Evolutionary conservation across 2,797 vertebrate species (phyloP), one percentile per base, ranked within the genome.

Genomic region (Brachyalestes nurse): DNA sequence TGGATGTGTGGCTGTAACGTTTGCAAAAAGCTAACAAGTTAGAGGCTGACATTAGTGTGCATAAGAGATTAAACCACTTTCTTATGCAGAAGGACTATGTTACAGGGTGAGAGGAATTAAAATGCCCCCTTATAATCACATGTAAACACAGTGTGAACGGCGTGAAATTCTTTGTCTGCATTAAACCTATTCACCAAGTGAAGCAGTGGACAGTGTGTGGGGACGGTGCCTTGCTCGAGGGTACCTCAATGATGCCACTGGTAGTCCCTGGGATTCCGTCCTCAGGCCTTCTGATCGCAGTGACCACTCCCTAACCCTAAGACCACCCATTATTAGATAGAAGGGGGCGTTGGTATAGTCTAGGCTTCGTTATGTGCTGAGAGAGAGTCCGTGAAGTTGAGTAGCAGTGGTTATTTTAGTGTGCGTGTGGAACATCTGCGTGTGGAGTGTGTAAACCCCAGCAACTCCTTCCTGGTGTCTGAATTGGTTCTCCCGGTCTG

Each of bases 51-150:
- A 79, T 78, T 57, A 17, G 14, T 78, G 81, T 69, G 62, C 21
- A 81, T 70, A 58, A 80, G 75, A 82, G 86, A 58, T 73, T 45
- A 65, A 75, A 78, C 84, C 86, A 87, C 73, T 81, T 45, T 53
- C 12, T 81, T 5, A n/a, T 62, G 2, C 10, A 34, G 73, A 78
- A 82, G 55, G 86, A 72, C 9, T 28, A 17, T 21, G 21, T 49
- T 42, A 74, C 28, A 2, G 19, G 72, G 58, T 67, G 5, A 28
- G 28, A 28, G 28, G 28, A 28, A 28, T 28, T 28, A 28, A 28
- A 28, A 3, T 28, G 28, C 1, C 28, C 28, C 28, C 28, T 28
- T 28, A 28, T 28, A 28, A 28, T 28, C 28, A 28, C 28, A 28
- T 28, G 28, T 28, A 28, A 28, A 28, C 28, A 28, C 28, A 1